Evolutionary conservation across 2,888 invertebrate species (phyloP).

Genomic region (Metalampra italica): DNA sequence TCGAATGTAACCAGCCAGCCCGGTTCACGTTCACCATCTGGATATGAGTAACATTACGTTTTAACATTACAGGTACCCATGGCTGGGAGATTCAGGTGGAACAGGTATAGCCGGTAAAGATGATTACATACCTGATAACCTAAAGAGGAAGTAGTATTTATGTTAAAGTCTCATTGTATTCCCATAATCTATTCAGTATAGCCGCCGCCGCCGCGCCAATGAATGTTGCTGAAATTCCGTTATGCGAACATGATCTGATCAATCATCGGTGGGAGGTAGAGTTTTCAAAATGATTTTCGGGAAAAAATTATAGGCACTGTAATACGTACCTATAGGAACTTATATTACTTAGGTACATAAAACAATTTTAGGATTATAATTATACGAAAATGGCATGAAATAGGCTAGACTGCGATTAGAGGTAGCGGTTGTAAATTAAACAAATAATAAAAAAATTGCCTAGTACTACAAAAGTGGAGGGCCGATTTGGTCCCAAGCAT

Average conservation of each 20-base stretch:
- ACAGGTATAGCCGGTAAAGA: conserved; percentile 88
- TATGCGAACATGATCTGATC: conserved; percentile 1
- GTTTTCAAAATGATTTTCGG: not conserved
- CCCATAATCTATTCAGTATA: conserved; percentile 9
- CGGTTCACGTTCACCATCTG: too few relatives aligned
- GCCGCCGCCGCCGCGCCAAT: not conserved
- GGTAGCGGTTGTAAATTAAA: not conserved
- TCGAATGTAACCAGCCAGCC: too few relatives aligned
- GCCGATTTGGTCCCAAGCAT: too few relatives aligned
- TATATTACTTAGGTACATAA: too few relatives aligned
- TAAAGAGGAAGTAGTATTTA: conserved; percentile 58
- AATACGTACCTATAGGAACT: too few relatives aligned
- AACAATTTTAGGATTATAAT: too few relatives aligned
- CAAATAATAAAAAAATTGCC: too few relatives aligned
- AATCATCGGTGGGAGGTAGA: not conserved
- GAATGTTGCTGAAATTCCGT: not conserved
- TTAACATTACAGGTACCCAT: conserved; percentile 82
- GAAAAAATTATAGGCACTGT: too few relatives aligned
- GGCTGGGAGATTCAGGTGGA: conserved; percentile 92
- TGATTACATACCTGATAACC: conserved; percentile 87
- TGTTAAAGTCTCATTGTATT: conserved; percentile 7
- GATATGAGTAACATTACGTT: not conserved
- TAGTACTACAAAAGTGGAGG: too few relatives aligned
- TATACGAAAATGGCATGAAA: too few relatives aligned
- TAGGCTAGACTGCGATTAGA: not conserved